phyloP scores from a whole-genome alignment of 2,797 vertebrate species.

The Etheostoma nigrum region DNA sequence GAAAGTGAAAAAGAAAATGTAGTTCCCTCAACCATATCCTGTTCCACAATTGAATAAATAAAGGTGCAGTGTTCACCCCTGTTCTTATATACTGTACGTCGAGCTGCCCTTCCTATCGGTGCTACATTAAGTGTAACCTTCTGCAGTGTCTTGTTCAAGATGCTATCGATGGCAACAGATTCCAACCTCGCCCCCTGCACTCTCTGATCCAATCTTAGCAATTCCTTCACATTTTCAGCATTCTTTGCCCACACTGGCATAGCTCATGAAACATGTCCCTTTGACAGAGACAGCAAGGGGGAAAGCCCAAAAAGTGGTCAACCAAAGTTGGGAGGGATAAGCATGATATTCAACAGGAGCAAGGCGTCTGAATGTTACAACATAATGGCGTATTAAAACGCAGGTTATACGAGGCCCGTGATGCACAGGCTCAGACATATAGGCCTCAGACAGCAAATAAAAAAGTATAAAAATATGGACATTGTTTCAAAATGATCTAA shows the following conservation, averaged over 20 bases:
- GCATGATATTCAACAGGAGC: conserved; percentile 60
- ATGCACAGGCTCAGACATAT: conserved; percentile 65
- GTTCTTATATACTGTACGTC: not conserved
- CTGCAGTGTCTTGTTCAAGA: conserved; percentile 23
- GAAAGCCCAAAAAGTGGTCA: conserved; percentile 54
- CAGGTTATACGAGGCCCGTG: conserved; percentile 59
- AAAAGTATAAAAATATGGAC: conserved; percentile 61
- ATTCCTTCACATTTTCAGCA: conserved; percentile 63
- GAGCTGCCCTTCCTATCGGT: conserved; percentile 20
- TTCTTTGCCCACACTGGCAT: conserved; percentile 67
- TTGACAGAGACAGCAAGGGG: conserved; percentile 46
- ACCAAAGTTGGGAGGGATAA: conserved; percentile 33
- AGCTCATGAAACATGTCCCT: conserved; percentile 52
- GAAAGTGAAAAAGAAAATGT: conserved; percentile 3
- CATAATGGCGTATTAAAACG: conserved; percentile 52
- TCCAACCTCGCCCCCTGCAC: conserved; percentile 58
- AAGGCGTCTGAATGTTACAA: conserved; percentile 47
- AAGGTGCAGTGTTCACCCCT: not conserved
- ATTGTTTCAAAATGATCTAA: conserved; percentile 76
- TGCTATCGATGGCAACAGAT: conserved; percentile 55
- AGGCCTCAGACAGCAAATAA: conserved; percentile 70
- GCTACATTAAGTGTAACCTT: conserved; percentile 33
- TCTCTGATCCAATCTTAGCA: conserved; percentile 47
- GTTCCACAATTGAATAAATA: not conserved
- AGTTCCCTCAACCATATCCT: conserved; percentile 14